Conservation (phyloP, 2,113 vertebrate species). For the Syngnathus scovelli region DNA sequence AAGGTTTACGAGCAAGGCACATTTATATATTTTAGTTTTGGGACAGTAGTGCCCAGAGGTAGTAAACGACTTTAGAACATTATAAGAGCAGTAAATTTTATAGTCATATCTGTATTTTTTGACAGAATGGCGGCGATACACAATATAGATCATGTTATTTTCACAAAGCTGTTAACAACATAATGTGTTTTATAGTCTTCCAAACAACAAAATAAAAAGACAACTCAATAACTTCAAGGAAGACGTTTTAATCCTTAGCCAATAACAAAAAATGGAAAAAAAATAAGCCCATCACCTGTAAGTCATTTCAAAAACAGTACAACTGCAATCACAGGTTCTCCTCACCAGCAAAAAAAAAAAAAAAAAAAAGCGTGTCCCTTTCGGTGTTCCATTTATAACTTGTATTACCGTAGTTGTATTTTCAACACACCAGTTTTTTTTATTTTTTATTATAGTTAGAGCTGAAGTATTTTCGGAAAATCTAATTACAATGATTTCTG, state of each 20-base stretch:
- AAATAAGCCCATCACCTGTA: neutral
- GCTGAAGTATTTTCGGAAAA: no score
- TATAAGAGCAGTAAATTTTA: neutral
- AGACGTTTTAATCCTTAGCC: neutral
- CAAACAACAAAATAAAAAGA: neutral
- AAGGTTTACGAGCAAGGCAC: neutral
- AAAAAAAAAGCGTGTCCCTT: no score
- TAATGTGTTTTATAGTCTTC: neutral
- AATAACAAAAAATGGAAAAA: neutral
- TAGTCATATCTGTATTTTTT: neutral
- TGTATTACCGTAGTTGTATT: no score
- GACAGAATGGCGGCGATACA: no score
- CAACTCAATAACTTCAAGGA: neutral
- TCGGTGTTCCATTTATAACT: no score
- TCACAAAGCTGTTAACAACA: neutral
- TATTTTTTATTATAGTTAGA: no score
- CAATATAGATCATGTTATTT: neutral
- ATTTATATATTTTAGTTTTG: conserved; percentile 1
- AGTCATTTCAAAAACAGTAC: neutral
- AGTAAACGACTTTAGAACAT: neutral
- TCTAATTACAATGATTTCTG: no score
- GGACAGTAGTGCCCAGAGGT: neutral
- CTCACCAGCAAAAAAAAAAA: neutral
- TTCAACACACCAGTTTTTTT: no score
- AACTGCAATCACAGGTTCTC: neutral